phyloP scores from a whole-genome alignment of 2,888 invertebrate species.

The Charanyca ferruginea region DNA sequence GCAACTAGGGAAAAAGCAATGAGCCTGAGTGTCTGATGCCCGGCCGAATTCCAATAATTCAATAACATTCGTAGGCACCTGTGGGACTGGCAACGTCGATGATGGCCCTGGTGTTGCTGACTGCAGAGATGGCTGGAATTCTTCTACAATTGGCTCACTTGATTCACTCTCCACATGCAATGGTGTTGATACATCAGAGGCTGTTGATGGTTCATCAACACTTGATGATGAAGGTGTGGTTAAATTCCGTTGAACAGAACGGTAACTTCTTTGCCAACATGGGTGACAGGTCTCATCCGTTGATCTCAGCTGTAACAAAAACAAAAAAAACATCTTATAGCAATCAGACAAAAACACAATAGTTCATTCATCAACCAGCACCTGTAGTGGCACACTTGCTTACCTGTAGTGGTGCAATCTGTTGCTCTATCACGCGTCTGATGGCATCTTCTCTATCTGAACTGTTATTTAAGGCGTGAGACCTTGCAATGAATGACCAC shows the following conservation, averaged over 20 bases:
- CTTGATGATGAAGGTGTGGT: constrained; percentile 2
- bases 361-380: constrained; percentile 9
- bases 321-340: constrained; percentile 1
- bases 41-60: constrained; percentile 16
- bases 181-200: constrained; percentile 14
- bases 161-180: constrained; percentile 1
- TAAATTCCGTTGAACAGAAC: constrained; percentile 17
- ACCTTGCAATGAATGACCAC: constrained; percentile 20
- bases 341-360: constrained; percentile 6
- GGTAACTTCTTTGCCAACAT: constrained; percentile 12
- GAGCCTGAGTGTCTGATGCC: constrained; percentile 18
- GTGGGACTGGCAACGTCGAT: constrained; percentile 6
- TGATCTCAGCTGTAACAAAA: constrained; percentile 12
- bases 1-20: constrained; percentile 8
- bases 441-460: constrained; percentile 13
- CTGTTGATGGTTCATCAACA: background rate
- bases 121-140: too few relatives aligned
- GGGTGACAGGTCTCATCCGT: constrained; percentile 8
- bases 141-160: too few relatives aligned
- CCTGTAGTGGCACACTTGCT: too few relatives aligned
- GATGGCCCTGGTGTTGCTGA: background rate
- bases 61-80: constrained; percentile 12
- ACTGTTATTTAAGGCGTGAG: constrained; percentile 11
- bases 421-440: constrained; percentile 13
- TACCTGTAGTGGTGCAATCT: constrained; percentile 18